phyloP scores from a whole-genome alignment of 2,888 invertebrate species.

The Gastracanthus pulcherrimus region DNA sequence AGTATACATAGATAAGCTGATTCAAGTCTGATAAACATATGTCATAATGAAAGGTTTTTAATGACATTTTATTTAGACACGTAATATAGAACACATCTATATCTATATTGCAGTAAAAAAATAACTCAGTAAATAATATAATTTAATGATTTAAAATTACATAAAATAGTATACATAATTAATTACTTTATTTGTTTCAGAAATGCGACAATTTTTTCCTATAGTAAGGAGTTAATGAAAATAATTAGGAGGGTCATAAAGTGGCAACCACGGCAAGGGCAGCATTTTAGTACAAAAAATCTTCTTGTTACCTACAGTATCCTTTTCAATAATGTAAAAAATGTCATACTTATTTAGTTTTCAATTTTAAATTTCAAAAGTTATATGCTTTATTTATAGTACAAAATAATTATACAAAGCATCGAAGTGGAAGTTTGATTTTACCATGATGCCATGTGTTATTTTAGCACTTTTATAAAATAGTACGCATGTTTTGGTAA shows the following conservation, averaged over 20 bases:
- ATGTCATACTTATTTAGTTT: not conserved
- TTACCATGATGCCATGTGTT: no score
- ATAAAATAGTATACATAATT: no score
- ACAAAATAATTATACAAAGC: no score
- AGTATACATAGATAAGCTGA: constrained; percentile 33
- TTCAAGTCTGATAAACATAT: constrained; percentile 30
- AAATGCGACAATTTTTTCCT: constrained; percentile 65
- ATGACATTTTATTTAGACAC: not conserved
- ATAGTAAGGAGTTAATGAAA: constrained; percentile 73
- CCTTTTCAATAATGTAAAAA: constrained; percentile 62
- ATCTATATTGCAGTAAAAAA: not conserved
- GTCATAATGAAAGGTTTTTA: not conserved
- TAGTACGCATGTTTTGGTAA: no score
- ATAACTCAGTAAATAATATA: not conserved
- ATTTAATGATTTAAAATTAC: not conserved
- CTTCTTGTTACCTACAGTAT: constrained; percentile 74
- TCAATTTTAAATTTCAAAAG: not conserved
- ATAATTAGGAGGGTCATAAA: constrained; percentile 73
- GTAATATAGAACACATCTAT: not conserved
- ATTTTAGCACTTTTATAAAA: no score
- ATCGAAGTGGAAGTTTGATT: no score
- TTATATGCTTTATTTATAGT: constrained; percentile 1
- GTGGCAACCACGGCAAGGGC: constrained; percentile 70
- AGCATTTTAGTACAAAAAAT: constrained; percentile 72
- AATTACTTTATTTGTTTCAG: constrained; percentile 62